Evolutionary conservation across 2,113 vertebrate species (phyloP).

Genomic region (Semicossyphus pulcher): DNA sequence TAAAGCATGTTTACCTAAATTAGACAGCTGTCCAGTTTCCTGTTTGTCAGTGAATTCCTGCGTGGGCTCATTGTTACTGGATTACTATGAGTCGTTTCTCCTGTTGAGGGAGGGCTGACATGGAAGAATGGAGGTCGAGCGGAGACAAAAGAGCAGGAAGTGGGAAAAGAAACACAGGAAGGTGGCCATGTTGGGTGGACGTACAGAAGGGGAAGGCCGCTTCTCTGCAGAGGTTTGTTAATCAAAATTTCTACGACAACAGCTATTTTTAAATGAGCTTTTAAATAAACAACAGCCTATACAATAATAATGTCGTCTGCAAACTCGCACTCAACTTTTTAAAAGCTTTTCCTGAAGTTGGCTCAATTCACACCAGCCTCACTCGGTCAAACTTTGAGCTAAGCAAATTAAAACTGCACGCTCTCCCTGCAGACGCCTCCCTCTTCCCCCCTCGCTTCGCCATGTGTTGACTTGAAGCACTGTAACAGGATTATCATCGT

Average conservation of each 20-base stretch:
- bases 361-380: conserved; percentile 32
- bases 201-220: background rate
- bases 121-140: conserved; percentile 4
- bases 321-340: background rate
- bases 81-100: background rate
- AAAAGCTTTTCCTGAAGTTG: conserved; percentile 26
- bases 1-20: background rate
- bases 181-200: background rate
- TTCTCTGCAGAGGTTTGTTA: background rate
- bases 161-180: conserved; percentile 34
- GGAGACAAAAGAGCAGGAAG: conserved; percentile 64
- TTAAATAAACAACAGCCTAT: conserved; percentile 35
- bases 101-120: background rate
- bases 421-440: conserved; percentile 6
- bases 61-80: conserved; percentile 34
- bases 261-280: conserved; percentile 32
- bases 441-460: background rate
- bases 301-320: conserved; percentile 9
- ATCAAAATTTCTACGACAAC: conserved; percentile 1
- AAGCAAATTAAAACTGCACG: conserved; percentile 52
- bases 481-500: conserved; percentile 63
- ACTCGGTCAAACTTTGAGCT: conserved; percentile 48
- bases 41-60: conserved; percentile 48
- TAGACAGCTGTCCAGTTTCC: conserved; percentile 21
- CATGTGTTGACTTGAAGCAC: conserved; percentile 29